These are phyloP conservation scores for Osmerus eperlanus DNA, from an alignment of 2,113 vertebrate genomes.

Conservation along the genomic window DNA sequence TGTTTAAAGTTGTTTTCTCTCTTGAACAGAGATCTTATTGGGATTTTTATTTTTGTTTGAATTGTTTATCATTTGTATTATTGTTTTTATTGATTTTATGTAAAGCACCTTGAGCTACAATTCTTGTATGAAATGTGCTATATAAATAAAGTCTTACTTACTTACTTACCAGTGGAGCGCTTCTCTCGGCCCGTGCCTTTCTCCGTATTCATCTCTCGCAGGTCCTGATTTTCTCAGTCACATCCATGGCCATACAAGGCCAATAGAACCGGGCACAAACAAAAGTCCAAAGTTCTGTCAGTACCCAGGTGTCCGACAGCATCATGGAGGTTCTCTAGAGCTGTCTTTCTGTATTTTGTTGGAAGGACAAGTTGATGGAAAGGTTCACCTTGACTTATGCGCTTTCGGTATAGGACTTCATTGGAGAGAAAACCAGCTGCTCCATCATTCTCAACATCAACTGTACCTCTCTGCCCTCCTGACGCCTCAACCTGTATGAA, in stretches of 20 bases:
- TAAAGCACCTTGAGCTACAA: no score
- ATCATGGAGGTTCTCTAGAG: constrained; percentile 10
- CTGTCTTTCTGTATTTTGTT: constrained; percentile 5
- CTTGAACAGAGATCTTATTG: no score
- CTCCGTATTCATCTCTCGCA: constrained; percentile 8
- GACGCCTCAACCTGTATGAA: neutral
- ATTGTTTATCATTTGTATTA: no score
- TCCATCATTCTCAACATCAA: constrained; percentile 1
- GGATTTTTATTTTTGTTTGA: no score
- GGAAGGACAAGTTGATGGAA: constrained; percentile 14
- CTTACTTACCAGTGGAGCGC: no score
- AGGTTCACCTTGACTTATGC: neutral
- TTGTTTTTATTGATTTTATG: no score
- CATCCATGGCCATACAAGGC: neutral
- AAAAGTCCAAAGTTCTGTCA: constrained; percentile 13
- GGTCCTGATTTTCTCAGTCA: constrained; percentile 3
- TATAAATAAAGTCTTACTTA: no score
- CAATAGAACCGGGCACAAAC: neutral
- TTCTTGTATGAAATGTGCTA: no score
- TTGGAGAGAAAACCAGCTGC: constrained; percentile 5
- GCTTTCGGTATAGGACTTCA: constrained; percentile 3
- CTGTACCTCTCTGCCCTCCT: constrained; percentile 7
- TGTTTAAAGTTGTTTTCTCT: no score
- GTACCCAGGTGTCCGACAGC: constrained; percentile 17
- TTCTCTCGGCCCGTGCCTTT: neutral